phyloP scores from a whole-genome alignment of 2,797 vertebrate species.

The Manis crassicaudata region DNA sequence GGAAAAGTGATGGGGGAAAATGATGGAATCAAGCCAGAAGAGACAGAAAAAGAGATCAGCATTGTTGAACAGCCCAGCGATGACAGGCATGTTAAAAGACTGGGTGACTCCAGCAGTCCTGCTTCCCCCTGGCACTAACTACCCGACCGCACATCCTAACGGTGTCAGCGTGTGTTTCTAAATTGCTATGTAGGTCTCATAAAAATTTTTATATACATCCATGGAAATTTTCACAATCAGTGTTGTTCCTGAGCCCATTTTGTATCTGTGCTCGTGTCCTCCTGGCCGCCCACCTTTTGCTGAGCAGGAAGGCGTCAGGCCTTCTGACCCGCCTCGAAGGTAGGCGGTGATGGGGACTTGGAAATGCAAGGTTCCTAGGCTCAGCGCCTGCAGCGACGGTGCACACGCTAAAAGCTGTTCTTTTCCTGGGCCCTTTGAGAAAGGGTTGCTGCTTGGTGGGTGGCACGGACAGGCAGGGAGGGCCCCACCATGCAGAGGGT shows the following conservation, averaged over 20 bases:
- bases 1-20: slow-evolving; percentile 78
- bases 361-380: background rate
- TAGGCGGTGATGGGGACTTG: background rate
- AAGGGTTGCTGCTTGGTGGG: background rate
- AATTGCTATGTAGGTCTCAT: background rate
- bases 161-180: background rate
- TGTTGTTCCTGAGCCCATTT: background rate
- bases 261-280: background rate
- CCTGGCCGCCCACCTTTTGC: background rate
- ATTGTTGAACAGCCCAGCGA: slow-evolving; percentile 69
- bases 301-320: background rate
- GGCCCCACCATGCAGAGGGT: fast-evolving
- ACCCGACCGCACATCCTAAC: background rate
- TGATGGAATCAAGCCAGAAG: slow-evolving; percentile 82
- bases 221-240: background rate
- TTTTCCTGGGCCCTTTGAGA: background rate
- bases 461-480: background rate
- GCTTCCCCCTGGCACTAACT: background rate
- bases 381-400: fast-evolving
- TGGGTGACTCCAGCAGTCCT: background rate
- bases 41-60: slow-evolving; percentile 74
- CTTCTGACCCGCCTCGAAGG: background rate
- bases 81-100: slow-evolving; percentile 49
- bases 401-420: background rate
- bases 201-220: background rate